Base-by-base conservation (phyloP, 2,797 vertebrate species). In the Mallotus villosus region DNA sequence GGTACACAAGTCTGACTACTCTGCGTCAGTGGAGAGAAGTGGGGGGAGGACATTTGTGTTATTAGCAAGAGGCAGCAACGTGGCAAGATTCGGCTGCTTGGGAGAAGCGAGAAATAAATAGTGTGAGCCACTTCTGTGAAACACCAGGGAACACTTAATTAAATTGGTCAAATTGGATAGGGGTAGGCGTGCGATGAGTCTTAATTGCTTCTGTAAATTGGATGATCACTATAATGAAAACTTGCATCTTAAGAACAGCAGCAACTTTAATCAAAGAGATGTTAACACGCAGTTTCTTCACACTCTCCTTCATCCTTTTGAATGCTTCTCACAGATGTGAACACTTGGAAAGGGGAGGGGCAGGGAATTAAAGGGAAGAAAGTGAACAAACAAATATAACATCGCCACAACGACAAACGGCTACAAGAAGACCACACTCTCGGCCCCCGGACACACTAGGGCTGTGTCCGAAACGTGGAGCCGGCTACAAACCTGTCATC, bases 201-300 rank as follows among this genome's bases (percentile, higher is more conserved):
- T 65, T 74, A 78, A 74, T 74, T 68, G 73, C 76, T 60, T 72
- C 71, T 74, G 53, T 68, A 72, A 71, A 66, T 71, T 71, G 70
- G 65, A 64, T 68, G 66, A 72, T 72, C 64, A 24, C 51, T 34
- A 67, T 72, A 66, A 72, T 65, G 71, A 72, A 72, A 72, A 66
- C 51, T 41, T 41, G 61, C 70, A 53, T 37, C 62, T 25, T 66
- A 72, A 49, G 29, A 57, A 22, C 51, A 19, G 25, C 66, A 67
- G 49, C 9, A 46, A 68, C 53, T 22, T 68, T 68, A 34, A 57
- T 57, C 29, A 68, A 64, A 21, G 27, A 58, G 67, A 37, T 22
- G 53, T 68, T 32, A 68, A 21, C 41, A 8, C 41, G 1, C 53
- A 68, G 27, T 57, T 16, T 67, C 19, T 68, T 9, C 27, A 21